These are phyloP conservation scores for Galemys pyrenaicus DNA, from an alignment of 2,113 vertebrate species.

Conservation along the genomic window DNA sequence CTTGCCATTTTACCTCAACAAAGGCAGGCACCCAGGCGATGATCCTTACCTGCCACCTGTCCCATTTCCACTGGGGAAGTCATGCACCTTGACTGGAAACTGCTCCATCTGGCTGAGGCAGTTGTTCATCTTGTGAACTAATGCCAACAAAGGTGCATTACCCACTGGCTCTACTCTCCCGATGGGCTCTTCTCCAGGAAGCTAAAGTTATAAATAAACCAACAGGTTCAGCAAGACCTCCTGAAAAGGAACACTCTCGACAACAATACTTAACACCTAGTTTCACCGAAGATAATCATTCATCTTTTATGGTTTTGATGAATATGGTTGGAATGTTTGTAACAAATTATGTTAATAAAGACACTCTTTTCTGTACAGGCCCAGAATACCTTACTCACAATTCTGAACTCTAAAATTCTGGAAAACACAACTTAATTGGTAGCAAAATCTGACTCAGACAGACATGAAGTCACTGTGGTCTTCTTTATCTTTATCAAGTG, in stretches of 20 bases:
- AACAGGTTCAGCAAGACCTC: conserved; percentile 16
- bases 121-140: conserved; percentile 99
- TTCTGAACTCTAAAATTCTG: neutral
- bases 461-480: neutral
- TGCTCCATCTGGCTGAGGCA: conserved; percentile 99
- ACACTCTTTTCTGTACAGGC: neutral
- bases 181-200: conserved; percentile 93
- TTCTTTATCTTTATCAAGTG: neutral
- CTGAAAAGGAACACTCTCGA: conserved; percentile 1
- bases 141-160: conserved; percentile 92
- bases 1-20: neutral
- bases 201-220: conserved; percentile 83
- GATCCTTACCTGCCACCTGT: conserved; percentile 97
- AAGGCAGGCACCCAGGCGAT: conserved; percentile 73
- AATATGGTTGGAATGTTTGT: neutral
- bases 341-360: neutral
- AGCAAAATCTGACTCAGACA: neutral
- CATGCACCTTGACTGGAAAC: conserved; percentile 99
- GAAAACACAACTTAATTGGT: neutral
- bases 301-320: neutral
- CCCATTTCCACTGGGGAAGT: conserved; percentile 98
- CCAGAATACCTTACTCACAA: neutral
- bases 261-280: conserved; percentile 11
- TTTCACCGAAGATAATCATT: neutral
- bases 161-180: conserved; percentile 94